These are phyloP conservation scores for Collichthys lucidus DNA, from an alignment of 2,113 vertebrate species.

Conservation along the genomic window DNA sequence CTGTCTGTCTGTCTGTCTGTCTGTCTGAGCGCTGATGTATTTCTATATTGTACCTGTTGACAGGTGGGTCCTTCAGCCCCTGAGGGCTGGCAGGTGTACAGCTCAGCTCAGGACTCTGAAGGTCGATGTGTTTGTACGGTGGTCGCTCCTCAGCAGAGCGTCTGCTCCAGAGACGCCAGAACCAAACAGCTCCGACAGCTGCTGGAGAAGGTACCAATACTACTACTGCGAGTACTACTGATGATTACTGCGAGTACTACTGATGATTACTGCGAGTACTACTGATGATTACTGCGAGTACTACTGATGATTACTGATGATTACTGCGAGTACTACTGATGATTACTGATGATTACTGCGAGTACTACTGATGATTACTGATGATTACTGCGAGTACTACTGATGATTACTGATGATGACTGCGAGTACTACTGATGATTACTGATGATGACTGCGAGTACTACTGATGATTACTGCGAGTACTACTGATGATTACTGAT, in stretches of 20 bases:
- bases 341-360: not conserved
- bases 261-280: too few relatives aligned
- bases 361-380: not conserved
- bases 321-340: not conserved
- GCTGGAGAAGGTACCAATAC: slow-evolving; percentile 91
- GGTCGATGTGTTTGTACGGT: slow-evolving; percentile 98
- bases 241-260: not conserved
- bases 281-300: not conserved
- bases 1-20: too few relatives aligned
- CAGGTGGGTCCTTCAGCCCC: slow-evolving; percentile 94
- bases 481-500: not conserved
- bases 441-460: not conserved
- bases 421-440: not conserved
- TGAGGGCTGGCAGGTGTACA: slow-evolving; percentile 98
- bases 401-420: not conserved
- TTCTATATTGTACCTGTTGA: not conserved
- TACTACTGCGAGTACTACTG: not conserved
- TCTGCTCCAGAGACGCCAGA: slow-evolving; percentile 95
- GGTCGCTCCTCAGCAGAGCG: slow-evolving; percentile 95
- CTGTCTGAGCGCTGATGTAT: not conserved
- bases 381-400: not conserved
- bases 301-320: not conserved
- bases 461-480: not conserved
- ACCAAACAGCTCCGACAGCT: slow-evolving; percentile 95
- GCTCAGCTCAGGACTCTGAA: slow-evolving; percentile 96